phyloP scores from a whole-genome alignment of 2,113 vertebrate species.

The Myrmecobius fasciatus region DNA sequence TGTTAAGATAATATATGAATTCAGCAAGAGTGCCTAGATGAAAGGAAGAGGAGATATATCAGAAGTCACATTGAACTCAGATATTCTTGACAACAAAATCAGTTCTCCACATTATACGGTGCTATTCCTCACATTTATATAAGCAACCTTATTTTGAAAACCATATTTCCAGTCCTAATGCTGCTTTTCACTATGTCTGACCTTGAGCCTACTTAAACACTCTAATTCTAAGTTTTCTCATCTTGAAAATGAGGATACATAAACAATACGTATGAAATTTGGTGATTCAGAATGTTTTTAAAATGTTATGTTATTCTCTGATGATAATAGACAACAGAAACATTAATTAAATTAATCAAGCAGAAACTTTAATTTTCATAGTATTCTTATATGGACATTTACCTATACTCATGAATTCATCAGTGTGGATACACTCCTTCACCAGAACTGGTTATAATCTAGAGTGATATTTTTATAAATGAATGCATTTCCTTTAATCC shows the following conservation, averaged over 20 bases:
- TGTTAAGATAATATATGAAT: not conserved
- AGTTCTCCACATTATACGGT: not conserved
- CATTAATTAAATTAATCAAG: not conserved
- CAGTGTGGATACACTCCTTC: not conserved
- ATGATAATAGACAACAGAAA: not conserved
- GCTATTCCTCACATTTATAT: not conserved
- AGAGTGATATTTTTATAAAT: not conserved
- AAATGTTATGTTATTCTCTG: not conserved
- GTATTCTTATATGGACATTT: not conserved
- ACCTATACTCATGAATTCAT: not conserved
- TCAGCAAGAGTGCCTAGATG: not conserved
- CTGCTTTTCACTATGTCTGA: not conserved
- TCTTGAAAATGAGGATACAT: not conserved
- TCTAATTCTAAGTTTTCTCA: not conserved
- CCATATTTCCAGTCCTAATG: not conserved
- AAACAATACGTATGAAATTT: not conserved
- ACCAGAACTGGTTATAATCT: not conserved
- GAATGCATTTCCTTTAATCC: not conserved
- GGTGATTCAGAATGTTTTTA: not conserved
- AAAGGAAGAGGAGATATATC: not conserved
- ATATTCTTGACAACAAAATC: not conserved
- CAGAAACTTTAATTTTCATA: not conserved
- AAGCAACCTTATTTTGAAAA: not conserved
- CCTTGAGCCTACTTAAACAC: not conserved
- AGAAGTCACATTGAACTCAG: not conserved